Conservation (phyloP, 2,113 vertebrate genomes). For the Mohoua ochrocephala region DNA sequence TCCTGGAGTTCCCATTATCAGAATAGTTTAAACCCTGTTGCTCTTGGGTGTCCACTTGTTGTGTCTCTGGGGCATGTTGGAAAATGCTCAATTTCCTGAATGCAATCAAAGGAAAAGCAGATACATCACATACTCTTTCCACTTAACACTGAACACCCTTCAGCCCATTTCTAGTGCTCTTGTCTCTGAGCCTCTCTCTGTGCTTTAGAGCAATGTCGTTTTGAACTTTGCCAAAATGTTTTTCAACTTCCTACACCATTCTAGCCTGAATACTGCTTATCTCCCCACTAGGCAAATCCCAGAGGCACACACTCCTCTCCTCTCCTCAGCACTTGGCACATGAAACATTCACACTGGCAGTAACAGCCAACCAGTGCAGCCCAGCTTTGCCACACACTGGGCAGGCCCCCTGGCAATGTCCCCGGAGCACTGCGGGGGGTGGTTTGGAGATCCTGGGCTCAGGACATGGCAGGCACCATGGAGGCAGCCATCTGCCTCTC, state of each 20-base stretch:
- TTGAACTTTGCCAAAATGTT: neutral
- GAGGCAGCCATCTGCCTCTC: neutral
- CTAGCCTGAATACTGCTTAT: neutral
- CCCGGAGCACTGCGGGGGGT: neutral
- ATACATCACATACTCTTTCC: neutral
- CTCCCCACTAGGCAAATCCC: neutral
- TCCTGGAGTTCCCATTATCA: neutral
- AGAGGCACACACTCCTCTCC: neutral
- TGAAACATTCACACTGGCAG: neutral
- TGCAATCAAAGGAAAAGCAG: neutral
- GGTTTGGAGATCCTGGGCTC: neutral
- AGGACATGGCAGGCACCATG: neutral
- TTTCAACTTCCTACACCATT: neutral
- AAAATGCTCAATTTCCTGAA: neutral
- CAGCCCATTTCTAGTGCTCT: neutral
- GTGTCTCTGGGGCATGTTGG: fast-evolving
- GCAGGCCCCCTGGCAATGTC: neutral
- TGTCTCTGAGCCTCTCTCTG: neutral
- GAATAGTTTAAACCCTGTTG: neutral
- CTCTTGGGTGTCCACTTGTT: neutral
- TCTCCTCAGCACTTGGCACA: neutral
- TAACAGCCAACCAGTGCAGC: neutral
- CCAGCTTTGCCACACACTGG: neutral
- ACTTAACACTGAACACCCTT: neutral
- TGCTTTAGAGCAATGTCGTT: neutral